phyloP scores from a whole-genome alignment of 2,113 vertebrate species.

The Salminus brasiliensis region DNA sequence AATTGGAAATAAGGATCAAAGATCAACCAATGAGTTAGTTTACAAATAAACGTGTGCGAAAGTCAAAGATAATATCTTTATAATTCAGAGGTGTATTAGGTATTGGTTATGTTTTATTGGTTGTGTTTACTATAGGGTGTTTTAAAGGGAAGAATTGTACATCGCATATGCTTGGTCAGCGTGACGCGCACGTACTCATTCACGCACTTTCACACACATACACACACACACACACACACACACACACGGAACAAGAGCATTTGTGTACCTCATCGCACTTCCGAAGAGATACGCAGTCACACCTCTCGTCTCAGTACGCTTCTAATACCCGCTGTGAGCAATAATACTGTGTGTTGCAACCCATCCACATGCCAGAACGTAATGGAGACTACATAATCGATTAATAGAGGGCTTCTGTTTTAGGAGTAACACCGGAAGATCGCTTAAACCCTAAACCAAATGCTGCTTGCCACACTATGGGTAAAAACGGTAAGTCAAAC shows the following conservation, averaged over 20 bases:
- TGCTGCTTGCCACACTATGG: constrained; percentile 16
- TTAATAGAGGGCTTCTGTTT: not conserved
- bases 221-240: constrained; percentile 42
- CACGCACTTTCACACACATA: constrained; percentile 62
- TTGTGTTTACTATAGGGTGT: too few relatives aligned
- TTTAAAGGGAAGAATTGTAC: too few relatives aligned
- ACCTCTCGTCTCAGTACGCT: constrained; percentile 43
- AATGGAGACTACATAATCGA: constrained; percentile 12
- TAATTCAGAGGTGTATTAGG: too few relatives aligned
- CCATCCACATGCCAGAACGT: not conserved
- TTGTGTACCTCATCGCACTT: constrained; percentile 59
- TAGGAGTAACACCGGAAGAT: not conserved
- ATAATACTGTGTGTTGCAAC: constrained; percentile 38
- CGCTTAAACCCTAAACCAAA: not conserved
- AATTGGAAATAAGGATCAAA: too few relatives aligned
- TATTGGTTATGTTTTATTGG: too few relatives aligned
- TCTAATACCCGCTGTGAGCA: constrained; percentile 29
- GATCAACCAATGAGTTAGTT: too few relatives aligned
- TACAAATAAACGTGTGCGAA: too few relatives aligned
- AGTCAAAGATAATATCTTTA: too few relatives aligned
- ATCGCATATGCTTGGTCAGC: constrained; percentile 4
- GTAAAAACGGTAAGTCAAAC: constrained; percentile 45
- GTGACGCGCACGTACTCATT: constrained; percentile 39
- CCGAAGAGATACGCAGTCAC: constrained; percentile 36
- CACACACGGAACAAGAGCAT: constrained; percentile 56